A percentile compares a stretch with the other conserved stretches of the same genome.
Conservation (phyloP, 2,113 vertebrate species). For the Takifugu bimaculatus region DNA sequence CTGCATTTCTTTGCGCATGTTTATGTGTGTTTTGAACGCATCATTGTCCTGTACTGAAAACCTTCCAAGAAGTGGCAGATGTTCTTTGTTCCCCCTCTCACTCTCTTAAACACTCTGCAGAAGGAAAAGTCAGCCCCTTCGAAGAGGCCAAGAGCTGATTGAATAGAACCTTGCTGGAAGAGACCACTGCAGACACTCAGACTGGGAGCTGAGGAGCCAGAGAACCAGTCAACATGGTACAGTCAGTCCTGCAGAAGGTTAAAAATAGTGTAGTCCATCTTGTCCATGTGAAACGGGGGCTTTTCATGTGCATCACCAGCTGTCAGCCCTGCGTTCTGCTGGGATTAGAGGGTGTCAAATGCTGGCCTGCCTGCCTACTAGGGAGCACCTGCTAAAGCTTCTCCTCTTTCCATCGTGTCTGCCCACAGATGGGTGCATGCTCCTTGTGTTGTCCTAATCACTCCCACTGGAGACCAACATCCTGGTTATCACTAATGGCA, state of each 20-base stretch:
- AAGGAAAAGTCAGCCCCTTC: background rate
- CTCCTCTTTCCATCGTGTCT: background rate
- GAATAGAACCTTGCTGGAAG: background rate
- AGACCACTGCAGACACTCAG: background rate
- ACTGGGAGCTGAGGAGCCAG: background rate
- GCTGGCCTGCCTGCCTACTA: constrained; percentile 16
- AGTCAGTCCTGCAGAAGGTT: constrained; percentile 33
- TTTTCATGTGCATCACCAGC: constrained; percentile 43
- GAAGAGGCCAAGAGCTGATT: constrained; percentile 2
- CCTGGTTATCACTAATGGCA: background rate
- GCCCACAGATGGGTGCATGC: constrained; percentile 39
- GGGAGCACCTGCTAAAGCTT: constrained; percentile 30
- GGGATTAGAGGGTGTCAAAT: constrained; percentile 61
- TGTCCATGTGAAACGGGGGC: constrained; percentile 43
- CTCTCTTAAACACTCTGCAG: too few species aligned
- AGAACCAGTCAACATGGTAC: constrained; percentile 17
- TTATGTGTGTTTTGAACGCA: constrained; percentile 14
- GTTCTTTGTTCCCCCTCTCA: too few species aligned
- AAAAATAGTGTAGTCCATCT: constrained; percentile 62
- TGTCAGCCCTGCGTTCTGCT: constrained; percentile 47
- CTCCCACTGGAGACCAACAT: constrained; percentile 33
- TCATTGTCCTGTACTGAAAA: background rate
- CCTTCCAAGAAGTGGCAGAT: too few species aligned
- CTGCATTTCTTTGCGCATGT: constrained; percentile 31
- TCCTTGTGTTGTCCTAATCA: constrained; percentile 47